phyloP scores from a whole-genome alignment of 2,888 invertebrate genomes.

The Anthophora plumipes region DNA sequence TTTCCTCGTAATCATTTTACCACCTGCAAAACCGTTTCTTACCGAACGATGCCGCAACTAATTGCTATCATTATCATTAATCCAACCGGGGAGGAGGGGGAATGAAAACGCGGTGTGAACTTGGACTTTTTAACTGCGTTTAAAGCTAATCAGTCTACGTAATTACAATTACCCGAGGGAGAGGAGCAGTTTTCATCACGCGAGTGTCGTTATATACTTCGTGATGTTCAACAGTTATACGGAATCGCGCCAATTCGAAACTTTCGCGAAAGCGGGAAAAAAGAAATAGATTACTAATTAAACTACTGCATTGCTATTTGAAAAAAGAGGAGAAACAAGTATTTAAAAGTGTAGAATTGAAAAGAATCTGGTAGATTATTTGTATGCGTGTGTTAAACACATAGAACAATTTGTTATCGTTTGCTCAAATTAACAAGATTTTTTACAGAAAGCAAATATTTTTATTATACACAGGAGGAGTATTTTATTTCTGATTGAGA shows the following conservation, averaged over 20 bases:
- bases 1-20: conserved; percentile 25
- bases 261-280: not conserved
- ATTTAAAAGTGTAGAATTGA: too few relatives aligned
- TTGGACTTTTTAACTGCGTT: conserved; percentile 22
- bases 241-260: not conserved
- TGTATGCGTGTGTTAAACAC: too few relatives aligned
- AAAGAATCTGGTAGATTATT: too few relatives aligned
- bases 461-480: too few relatives aligned
- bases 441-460: too few relatives aligned
- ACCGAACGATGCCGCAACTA: not conserved
- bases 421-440: too few relatives aligned
- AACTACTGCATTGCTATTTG: conserved; percentile 10
- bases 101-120: conserved; percentile 5
- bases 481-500: too few relatives aligned
- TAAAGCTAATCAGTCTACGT: conserved; percentile 11
- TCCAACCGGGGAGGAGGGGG: not conserved
- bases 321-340: too few relatives aligned
- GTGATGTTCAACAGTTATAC: conserved; percentile 28
- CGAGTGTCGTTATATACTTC: conserved; percentile 21
- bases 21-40: not conserved
- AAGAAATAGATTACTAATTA: not conserved
- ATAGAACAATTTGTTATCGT: too few relatives aligned
- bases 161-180: conserved; percentile 22
- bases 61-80: conserved; percentile 15
- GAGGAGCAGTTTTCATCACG: conserved; percentile 26